These are phyloP conservation scores for Caerostris darwini DNA, from an alignment of 1,140 invertebrate species.

Conservation along the genomic window DNA sequence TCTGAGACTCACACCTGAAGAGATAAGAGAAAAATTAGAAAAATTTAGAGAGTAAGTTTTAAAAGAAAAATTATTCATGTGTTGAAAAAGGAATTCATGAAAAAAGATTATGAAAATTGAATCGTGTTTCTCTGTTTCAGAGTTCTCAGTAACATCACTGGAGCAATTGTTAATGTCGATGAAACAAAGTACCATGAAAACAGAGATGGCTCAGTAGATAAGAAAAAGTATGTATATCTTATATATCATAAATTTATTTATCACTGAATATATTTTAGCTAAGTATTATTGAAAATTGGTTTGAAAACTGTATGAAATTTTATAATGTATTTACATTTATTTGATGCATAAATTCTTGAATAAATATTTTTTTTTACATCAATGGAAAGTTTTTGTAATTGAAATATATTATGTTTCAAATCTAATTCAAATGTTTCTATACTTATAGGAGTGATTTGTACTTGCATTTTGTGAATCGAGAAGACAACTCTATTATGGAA, in stretches of 20 bases:
- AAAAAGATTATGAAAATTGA: neutral
- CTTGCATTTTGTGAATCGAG: constrained; percentile 93
- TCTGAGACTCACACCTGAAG: constrained; percentile 92
- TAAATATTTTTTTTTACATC: no score
- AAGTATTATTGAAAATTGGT: no score
- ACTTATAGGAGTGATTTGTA: constrained; percentile 90
- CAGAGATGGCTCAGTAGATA: constrained; percentile 94
- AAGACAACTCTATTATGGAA: constrained; percentile 95
- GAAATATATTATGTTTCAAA: neutral
- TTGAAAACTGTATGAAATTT: no score
- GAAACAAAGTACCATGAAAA: constrained; percentile 96
- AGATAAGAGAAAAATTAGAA: constrained; percentile 90
- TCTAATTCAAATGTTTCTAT: neutral
- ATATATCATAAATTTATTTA: no score
- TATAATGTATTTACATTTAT: no score
- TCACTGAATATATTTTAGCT: no score
- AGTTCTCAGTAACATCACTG: constrained; percentile 91
- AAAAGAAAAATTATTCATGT: neutral
- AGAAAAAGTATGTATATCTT: constrained; percentile 86
- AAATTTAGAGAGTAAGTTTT: constrained; percentile 89
- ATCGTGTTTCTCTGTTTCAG: constrained; percentile 82
- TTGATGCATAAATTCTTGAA: no score
- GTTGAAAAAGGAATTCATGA: neutral
- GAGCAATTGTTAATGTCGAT: constrained; percentile 95
- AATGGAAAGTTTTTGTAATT: no score